Evolutionary conservation across 2,113 vertebrate genomes (phyloP), one percentile per base, ranked within the genome.

Genomic region (Saimiri boliviensis): DNA sequence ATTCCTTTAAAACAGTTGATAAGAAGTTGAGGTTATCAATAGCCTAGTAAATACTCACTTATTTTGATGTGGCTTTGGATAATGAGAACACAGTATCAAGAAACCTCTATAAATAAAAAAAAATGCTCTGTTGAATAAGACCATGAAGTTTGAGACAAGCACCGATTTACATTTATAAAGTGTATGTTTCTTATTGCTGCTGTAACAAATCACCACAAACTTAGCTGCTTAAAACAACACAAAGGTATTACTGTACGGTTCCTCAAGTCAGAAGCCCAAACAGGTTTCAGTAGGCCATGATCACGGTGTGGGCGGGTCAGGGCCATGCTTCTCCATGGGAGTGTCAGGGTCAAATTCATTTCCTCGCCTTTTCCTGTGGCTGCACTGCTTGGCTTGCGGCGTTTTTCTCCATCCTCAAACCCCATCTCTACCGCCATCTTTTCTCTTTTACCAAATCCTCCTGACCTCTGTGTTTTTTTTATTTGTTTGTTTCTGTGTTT

Each of bases 181-280:
- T 21, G 6, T 76, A 17, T 37, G 1, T 77, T 89, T 91, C 49
- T 76, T 86, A 40, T 49, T 56, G 49, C 27, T 85, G 23, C 23
- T 47, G 4, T 81, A 35, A 82, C 25, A 74, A 77, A 82, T 77
- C 25, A 47, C 52, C 8, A 42, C 70, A 63, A 84, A 74, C 35
- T 56, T n/a, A 14, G 17, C 21, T 56, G 30, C 58, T 63, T 74
- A 77, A 80, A 93, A n/a, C 3, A 52, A 47, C 19, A 77, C 19
- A 49, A 9, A 54, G 45, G 40, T 68, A 54, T 81, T 23, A 47
- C 23, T 14, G 90, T 74, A 73, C 0, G 35, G 2, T 63, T 94
- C 45, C 89, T 20, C 19, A 89, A 32, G 4, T 91, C 47, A 63
- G 70, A 97, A 88, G 27, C 27, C 27, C 25, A 71, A 71, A 54